phyloP scores from a whole-genome alignment of 30 jellyfish, hydroid and myxozoan genomes.

The Aurelia sp. region DNA sequence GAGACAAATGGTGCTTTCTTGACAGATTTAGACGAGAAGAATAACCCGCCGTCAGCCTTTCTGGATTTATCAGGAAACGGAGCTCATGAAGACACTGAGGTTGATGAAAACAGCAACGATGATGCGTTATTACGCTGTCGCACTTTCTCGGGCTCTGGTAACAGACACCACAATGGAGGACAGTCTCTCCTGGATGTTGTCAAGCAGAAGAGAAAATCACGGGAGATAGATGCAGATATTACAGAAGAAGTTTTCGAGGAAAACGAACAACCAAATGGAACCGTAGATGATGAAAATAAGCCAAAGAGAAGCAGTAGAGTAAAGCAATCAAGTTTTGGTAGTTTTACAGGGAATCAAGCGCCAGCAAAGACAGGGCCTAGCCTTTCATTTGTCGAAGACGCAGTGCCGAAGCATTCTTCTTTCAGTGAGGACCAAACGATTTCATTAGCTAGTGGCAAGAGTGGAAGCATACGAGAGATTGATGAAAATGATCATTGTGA shows the following conservation, averaged over 20 bases:
- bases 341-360: too few species aligned
- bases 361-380: too few species aligned
- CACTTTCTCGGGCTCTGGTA: conserved; percentile 13
- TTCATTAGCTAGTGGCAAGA: too few species aligned
- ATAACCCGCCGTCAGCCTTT: background rate
- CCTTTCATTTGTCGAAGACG: too few species aligned
- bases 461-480: too few species aligned
- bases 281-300: too few species aligned
- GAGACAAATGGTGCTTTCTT: conserved; percentile 16
- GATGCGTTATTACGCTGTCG: conserved; percentile 7
- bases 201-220: conserved; percentile 5
- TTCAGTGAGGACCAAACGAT: too few species aligned
- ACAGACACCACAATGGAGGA: background rate
- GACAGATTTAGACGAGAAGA: background rate
- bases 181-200: conserved; percentile 25
- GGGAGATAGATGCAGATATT: background rate
- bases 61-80: background rate
- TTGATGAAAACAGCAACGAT: conserved; percentile 9
- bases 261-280: background rate
- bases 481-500: too few species aligned
- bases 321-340: too few species aligned
- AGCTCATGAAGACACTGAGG: background rate
- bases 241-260: background rate
- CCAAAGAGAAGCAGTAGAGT: too few species aligned
- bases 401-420: too few species aligned